Conservation (phyloP, 2,888 invertebrate species). For the Andrena hattorfiana region DNA sequence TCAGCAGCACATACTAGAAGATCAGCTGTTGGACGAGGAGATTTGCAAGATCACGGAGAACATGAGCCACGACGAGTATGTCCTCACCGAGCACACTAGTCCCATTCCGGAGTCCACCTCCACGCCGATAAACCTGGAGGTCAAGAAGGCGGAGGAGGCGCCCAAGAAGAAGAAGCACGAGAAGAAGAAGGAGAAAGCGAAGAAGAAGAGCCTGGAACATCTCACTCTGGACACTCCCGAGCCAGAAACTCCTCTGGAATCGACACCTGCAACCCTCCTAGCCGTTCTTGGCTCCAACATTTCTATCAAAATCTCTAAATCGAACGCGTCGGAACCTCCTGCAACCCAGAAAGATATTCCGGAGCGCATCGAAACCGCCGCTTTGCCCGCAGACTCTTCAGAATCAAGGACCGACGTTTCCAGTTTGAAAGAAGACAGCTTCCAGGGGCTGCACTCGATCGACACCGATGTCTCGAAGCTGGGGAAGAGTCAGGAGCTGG, state of each 20-base stretch:
- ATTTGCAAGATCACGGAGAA: conserved; percentile 84
- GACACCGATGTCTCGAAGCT: background rate
- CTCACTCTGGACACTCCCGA: conserved; percentile 64
- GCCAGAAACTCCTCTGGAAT: conserved; percentile 18
- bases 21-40: conserved; percentile 82
- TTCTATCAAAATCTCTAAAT: conserved; percentile 16
- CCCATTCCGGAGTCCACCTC: conserved; percentile 74
- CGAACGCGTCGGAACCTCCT: background rate
- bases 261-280: background rate
- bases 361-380: background rate
- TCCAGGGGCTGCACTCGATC: background rate
- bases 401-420: background rate
- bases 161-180: conserved; percentile 45
- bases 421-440: background rate
- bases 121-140: conserved; percentile 64
- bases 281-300: background rate
- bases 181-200: conserved; percentile 56
- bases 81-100: conserved; percentile 82
- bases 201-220: conserved; percentile 79
- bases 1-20: conserved; percentile 77
- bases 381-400: background rate
- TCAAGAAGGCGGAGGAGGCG: conserved; percentile 10
- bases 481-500: background rate
- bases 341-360: background rate
- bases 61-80: conserved; percentile 84